A percentile compares a stretch with the other conserved stretches of the same genome.
These are phyloP conservation scores for Neoarius graeffei DNA, from an alignment of 2,113 vertebrate species.

Conservation along the genomic window DNA sequence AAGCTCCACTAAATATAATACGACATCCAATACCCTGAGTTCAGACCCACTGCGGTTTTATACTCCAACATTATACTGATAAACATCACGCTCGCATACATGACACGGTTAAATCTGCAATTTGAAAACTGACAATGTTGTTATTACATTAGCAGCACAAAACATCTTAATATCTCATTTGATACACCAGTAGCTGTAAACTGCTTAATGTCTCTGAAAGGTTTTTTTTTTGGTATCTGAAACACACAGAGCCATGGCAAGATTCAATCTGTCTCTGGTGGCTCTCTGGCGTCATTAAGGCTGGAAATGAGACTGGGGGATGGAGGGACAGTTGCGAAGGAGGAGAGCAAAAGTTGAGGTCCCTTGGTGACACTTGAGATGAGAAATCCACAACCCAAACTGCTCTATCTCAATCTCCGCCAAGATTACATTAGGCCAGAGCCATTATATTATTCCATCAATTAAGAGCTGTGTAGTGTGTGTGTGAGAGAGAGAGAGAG, in stretches of 20 bases:
- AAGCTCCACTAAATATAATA: conserved; percentile 62
- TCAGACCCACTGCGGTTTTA: conserved; percentile 15
- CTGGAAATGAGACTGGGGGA: conserved; percentile 72
- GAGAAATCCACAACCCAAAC: conserved; percentile 73
- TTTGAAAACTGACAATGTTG: background rate
- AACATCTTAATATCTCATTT: conserved; percentile 15
- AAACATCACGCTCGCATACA: conserved; percentile 18
- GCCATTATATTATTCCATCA: conserved; percentile 74
- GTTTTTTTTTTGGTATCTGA: conserved; percentile 24
- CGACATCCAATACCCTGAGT: conserved; percentile 35
- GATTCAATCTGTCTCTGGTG: conserved; percentile 65
- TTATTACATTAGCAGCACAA: background rate
- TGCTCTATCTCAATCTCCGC: conserved; percentile 67
- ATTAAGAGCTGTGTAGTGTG: conserved; percentile 58
- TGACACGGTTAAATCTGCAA: background rate
- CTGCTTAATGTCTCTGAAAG: conserved; percentile 9
- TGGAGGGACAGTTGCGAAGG: conserved; percentile 58
- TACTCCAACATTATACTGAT: background rate
- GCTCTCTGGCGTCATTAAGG: conserved; percentile 64
- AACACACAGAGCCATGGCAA: conserved; percentile 61
- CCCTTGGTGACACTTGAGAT: conserved; percentile 64
- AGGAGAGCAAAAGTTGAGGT: conserved; percentile 45
- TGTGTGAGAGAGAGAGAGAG: background rate
- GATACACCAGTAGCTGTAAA: conserved; percentile 10
- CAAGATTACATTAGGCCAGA: conserved; percentile 72